Conservation (phyloP, 2,113 vertebrate genomes). For the Aleadryas rufinucha region DNA sequence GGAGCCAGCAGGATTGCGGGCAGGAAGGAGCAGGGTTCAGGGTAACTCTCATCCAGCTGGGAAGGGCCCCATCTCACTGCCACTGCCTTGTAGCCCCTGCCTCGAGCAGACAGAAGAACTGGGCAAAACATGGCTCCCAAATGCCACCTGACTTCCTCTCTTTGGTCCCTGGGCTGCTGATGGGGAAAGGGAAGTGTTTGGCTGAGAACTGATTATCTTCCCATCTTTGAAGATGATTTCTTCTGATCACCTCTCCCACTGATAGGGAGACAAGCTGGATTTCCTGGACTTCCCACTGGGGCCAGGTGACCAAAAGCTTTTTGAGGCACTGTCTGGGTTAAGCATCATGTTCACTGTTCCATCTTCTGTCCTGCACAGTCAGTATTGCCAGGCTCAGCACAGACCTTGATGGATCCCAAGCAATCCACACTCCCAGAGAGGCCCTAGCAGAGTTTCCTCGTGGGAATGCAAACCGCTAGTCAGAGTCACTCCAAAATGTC, state of each 20-base stretch:
- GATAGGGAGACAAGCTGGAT: neutral
- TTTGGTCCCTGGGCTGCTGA: neutral
- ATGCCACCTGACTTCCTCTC: neutral
- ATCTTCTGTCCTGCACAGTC: neutral
- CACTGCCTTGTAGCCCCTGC: neutral
- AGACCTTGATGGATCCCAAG: neutral
- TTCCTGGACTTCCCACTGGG: neutral
- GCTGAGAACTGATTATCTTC: neutral
- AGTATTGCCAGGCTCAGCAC: neutral
- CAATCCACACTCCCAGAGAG: neutral
- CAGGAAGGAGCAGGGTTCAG: neutral
- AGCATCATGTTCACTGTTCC: neutral
- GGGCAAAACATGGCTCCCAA: neutral
- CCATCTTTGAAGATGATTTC: neutral
- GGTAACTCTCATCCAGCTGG: neutral
- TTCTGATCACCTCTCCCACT: neutral
- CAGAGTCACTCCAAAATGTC: neutral
- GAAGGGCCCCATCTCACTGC: neutral
- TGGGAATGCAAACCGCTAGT: neutral
- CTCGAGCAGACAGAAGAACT: neutral
- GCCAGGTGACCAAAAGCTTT: neutral
- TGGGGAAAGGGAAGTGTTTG: neutral
- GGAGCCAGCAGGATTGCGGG: neutral
- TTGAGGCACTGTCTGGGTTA: neutral
- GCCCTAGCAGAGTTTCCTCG: neutral